These are phyloP conservation scores for Ramphastos sulfuratus DNA, from an alignment of 2,113 vertebrate species.

Conservation along the genomic window DNA sequence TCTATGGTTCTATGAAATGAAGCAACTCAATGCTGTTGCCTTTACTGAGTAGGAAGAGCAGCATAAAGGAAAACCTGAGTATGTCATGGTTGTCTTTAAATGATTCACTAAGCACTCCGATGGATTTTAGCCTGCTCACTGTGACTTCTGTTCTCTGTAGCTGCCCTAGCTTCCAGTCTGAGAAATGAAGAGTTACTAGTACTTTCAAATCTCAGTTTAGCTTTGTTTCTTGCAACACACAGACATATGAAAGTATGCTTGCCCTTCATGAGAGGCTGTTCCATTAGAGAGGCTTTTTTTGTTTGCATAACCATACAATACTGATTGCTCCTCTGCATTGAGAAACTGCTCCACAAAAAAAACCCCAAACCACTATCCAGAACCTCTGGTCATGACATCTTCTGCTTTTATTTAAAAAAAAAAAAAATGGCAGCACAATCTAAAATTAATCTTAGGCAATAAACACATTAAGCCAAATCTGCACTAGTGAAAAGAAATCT, in stretches of 20 bases:
- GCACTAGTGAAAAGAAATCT: neutral
- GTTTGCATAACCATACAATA: neutral
- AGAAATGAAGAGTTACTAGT: neutral
- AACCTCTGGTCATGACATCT: neutral
- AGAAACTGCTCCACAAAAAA: neutral
- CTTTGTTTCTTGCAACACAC: neutral
- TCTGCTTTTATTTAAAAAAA: conserved; percentile 13
- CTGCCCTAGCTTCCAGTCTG: neutral
- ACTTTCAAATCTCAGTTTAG: neutral
- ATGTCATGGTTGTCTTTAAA: neutral
- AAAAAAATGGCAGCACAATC: neutral
- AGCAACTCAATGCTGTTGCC: neutral
- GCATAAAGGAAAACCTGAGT: neutral
- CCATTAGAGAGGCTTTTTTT: neutral
- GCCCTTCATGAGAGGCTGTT: neutral
- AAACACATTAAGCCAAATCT: neutral
- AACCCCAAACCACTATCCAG: neutral
- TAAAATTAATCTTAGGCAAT: neutral
- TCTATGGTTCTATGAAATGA: neutral
- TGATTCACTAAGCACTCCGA: neutral
- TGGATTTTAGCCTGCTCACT: neutral
- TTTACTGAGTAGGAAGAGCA: neutral
- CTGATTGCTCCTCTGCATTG: neutral
- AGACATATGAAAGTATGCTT: neutral
- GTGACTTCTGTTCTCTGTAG: neutral